Base-by-base conservation (phyloP, 2,888 invertebrate genomes). In the Cylloceria caligata region DNA sequence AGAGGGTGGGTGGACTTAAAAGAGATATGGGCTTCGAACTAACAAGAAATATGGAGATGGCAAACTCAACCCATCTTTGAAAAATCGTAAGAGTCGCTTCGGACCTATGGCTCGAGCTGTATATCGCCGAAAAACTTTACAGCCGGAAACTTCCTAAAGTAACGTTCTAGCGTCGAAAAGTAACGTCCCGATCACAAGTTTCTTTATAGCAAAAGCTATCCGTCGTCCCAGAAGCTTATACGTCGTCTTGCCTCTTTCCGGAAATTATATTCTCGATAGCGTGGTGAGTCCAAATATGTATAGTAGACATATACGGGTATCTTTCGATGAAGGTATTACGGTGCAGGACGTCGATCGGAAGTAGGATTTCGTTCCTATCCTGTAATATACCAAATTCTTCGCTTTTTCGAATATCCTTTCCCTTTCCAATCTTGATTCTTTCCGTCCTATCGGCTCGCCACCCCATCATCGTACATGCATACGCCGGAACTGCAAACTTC, bases 111-210 rank as follows among this genome's bases (percentile, higher is more conserved):
- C 27, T 49, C 27, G 34, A 52, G 19, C 34, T 49, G 27, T 80
- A n/a, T n/a, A 72, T 36, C 36, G 42, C 65, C 71, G 65, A 77
- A 85, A 83, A 85, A 84, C 83, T 85, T 85, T 81, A 47, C 65
- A 81, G 85, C 84, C 85, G 84, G 87, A 89, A 90, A 90, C 89
- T 89, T 89, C 86, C 86, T 87, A 89, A 89, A 89, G 89, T 89
- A 89, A 89, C 87, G 71, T 64, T 77, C 65, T 24, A 68, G 47
- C 34, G 62, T 74, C 64, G 57, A 60, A 62, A 62, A 67, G 49
- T 49, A 62, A 62, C 62, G n/a, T n/a, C n/a, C n/a, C n/a, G 64
- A 24, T 19, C 27, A n/a, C 55, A 2, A 57, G 55, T 57, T 57
- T 57, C 30, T 30, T 16, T 16, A 13, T 30, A 57, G 30, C 30